A percentile compares a stretch with the other conserved stretches of the same genome.
These are phyloP conservation scores for Ischnura elegans DNA, from an alignment of 2,888 invertebrate species.

Conservation along the genomic window DNA sequence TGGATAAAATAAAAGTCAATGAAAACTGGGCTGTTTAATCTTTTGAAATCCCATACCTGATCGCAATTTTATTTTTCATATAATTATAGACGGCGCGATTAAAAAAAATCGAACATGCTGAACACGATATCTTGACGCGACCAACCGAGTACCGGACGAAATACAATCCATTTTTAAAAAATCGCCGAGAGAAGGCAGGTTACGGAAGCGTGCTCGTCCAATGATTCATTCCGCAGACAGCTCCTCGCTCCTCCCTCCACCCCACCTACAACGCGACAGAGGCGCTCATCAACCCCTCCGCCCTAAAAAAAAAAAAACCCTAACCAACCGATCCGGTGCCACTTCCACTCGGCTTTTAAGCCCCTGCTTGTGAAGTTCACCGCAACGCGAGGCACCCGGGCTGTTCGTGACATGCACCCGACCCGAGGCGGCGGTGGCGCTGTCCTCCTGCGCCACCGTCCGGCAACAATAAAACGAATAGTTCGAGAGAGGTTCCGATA, in stretches of 20 bases:
- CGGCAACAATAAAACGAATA: not conserved
- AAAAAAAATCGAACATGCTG: not conserved
- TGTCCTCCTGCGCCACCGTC: not conserved
- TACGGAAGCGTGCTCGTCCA: constrained; percentile 1
- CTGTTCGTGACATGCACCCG: not conserved
- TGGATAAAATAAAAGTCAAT: no score
- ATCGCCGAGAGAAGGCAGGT: not conserved
- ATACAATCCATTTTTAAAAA: not conserved
- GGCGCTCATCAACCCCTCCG: not conserved
- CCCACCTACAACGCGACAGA: not conserved
- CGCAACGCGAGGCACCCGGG: not conserved
- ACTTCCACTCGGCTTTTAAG: not conserved
- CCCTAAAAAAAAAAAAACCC: not conserved
- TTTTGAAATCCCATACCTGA: not conserved
- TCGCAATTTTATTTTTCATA: not conserved
- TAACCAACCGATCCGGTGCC: not conserved
- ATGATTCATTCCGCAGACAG: not conserved
- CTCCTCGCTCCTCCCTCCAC: not conserved
- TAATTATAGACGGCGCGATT: not conserved
- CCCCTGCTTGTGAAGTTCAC: constrained; percentile 7
- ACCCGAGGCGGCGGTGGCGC: no score
- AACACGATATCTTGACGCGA: not conserved
- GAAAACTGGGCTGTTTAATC: not conserved
- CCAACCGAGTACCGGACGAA: not conserved
- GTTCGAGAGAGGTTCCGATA: not conserved